Percentiles rank a stretch among this genome's conserved stretches.
phyloP scores from a whole-genome alignment of 2,888 invertebrate genomes.

The Melanostoma mellinum region DNA sequence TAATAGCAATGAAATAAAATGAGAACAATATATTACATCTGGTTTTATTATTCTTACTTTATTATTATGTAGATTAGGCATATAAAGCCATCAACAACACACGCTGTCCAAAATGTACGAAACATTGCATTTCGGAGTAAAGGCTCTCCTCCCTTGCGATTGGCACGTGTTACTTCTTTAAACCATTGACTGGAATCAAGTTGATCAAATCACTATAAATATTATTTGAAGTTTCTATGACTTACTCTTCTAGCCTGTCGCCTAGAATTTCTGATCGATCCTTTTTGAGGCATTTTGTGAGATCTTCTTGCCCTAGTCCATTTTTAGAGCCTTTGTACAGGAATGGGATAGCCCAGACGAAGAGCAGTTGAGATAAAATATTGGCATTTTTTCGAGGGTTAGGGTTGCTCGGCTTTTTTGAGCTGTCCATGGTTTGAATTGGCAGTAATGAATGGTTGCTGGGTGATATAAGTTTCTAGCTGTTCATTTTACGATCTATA shows the following conservation, averaged over 20 bases:
- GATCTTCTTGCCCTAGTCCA: constrained; percentile 85
- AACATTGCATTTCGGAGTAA: constrained; percentile 86
- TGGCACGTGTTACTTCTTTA: constrained; percentile 84
- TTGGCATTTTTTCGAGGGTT: constrained; percentile 80
- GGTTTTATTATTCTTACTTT: constrained; percentile 76
- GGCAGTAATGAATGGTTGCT: constrained; percentile 18
- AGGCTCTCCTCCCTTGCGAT: constrained; percentile 84
- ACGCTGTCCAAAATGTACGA: constrained; percentile 87
- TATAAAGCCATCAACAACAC: constrained; percentile 86
- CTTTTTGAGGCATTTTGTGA: constrained; percentile 86
- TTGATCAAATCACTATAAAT: background rate
- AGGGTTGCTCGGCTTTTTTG: constrained; percentile 79
- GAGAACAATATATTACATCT: background rate
- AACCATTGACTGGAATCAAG: constrained; percentile 85
- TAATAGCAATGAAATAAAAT: constrained; percentile 61
- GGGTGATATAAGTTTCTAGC: background rate
- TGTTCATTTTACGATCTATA: constrained; percentile 19
- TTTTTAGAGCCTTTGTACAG: constrained; percentile 78
- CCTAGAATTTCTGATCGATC: constrained; percentile 83
- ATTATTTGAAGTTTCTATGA: too few relatives aligned
- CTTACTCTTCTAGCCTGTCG: constrained; percentile 80
- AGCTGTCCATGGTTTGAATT: constrained; percentile 79
- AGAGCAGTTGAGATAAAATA: constrained; percentile 80
- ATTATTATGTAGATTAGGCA: constrained; percentile 82
- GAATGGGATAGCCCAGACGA: constrained; percentile 80